Conservation (phyloP, 2,888 invertebrate species). For the Mythimna loreyi region DNA sequence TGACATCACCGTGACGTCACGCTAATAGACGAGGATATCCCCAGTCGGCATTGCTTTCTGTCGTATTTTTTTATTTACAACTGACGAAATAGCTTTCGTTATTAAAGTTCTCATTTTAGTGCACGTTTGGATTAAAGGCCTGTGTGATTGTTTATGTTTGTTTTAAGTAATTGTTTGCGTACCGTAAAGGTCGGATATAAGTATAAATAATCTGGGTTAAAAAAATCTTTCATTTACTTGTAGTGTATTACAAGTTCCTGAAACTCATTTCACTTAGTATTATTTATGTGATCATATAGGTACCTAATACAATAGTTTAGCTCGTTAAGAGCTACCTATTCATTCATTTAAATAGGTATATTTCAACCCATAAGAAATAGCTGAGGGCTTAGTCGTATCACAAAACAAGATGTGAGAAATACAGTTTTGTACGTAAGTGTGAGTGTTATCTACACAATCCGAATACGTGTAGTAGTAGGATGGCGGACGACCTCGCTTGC, state of each 20-base stretch:
- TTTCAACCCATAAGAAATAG: constrained; percentile 43
- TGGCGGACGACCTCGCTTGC: constrained; percentile 87
- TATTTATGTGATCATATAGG: neutral
- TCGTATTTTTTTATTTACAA: constrained; percentile 45
- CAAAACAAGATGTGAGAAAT: constrained; percentile 67
- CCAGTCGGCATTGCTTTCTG: constrained; percentile 69
- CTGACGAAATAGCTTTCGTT: constrained; percentile 45
- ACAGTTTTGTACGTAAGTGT: constrained; percentile 65
- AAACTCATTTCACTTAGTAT: constrained; percentile 3
- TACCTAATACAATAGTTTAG: constrained; percentile 1
- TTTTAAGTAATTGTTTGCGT: neutral
- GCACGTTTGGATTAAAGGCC: constrained; percentile 1
- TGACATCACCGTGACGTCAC: constrained; percentile 89
- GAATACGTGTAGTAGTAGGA: constrained; percentile 77
- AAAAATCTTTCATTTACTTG: neutral
- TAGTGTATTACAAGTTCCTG: neutral
- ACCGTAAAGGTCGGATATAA: neutral
- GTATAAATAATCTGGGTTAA: neutral
- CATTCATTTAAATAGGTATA: constrained; percentile 8
- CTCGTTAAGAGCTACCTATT: neutral
- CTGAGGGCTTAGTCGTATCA: constrained; percentile 60
- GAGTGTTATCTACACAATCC: constrained; percentile 76
- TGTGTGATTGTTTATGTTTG: neutral
- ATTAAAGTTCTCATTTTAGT: constrained; percentile 22
- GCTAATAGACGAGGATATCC: constrained; percentile 88